Conservation (phyloP, 2,888 invertebrate genomes). For the Agriopis leucophaearia region DNA sequence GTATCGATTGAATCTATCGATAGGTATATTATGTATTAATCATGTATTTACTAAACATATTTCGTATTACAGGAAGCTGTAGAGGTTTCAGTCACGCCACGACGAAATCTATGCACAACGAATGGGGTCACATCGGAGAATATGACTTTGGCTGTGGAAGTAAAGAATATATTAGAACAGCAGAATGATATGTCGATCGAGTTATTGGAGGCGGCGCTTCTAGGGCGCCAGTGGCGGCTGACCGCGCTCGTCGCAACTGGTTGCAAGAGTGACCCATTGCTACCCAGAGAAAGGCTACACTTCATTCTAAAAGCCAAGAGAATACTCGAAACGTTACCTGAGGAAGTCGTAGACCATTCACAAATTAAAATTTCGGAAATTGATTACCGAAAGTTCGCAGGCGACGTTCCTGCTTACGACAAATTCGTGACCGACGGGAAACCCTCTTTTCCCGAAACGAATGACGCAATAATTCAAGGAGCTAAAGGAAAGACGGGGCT, state of each 20-base stretch:
- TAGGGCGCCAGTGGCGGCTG: conserved; percentile 88
- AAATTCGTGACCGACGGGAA: conserved; percentile 69
- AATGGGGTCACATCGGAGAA: conserved; percentile 79
- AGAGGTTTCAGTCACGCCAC: conserved; percentile 83
- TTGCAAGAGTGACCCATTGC: conserved; percentile 61
- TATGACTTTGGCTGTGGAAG: conserved; percentile 89
- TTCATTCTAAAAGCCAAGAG: conserved; percentile 72
- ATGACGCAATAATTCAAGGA: conserved; percentile 54
- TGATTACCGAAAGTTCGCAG: conserved; percentile 50
- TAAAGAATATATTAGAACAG: conserved; percentile 89
- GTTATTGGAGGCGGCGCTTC: conserved; percentile 86
- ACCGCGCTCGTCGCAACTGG: conserved; percentile 69
- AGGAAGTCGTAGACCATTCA: conserved; percentile 67
- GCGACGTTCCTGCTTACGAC: conserved; percentile 65
- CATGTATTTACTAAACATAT: background rate
- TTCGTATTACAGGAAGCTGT: conserved; percentile 81
- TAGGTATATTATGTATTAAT: too few relatives aligned
- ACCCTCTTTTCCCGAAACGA: conserved; percentile 60
- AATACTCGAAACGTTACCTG: conserved; percentile 55
- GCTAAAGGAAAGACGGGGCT: conserved; percentile 56
- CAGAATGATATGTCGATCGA: conserved; percentile 87
- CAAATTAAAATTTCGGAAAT: conserved; percentile 67
- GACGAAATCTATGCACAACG: conserved; percentile 77
- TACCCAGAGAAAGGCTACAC: conserved; percentile 74
- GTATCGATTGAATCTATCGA: too few relatives aligned